phyloP scores from a whole-genome alignment of 2,888 invertebrate species.

The Thumatha senex region DNA sequence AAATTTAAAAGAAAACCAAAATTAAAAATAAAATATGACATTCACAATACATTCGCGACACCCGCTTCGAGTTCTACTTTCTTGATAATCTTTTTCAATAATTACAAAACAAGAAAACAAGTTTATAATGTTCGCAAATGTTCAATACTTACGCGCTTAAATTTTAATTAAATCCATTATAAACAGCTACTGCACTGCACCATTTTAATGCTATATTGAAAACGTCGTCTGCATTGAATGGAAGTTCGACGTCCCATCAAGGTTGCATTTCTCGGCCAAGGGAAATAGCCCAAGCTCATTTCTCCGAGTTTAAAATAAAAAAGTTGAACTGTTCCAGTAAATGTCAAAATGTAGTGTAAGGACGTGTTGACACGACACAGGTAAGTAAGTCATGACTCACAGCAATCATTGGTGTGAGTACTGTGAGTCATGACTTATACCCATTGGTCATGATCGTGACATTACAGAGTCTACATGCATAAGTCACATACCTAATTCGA shows the following conservation, averaged over 20 bases:
- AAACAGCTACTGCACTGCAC: too few species aligned
- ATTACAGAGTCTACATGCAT: too few species aligned
- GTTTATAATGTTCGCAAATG: neutral
- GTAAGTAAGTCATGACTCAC: neutral
- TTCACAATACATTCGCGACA: too few species aligned
- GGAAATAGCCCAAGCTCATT: slow-evolving; percentile 69
- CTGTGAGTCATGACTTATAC: neutral
- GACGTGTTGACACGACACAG: slow-evolving; percentile 1
- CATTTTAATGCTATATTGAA: slow-evolving; percentile 45
- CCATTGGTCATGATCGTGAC: too few species aligned
- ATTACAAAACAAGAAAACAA: neutral
- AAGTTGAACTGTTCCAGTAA: slow-evolving; percentile 38
- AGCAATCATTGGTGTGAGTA: neutral
- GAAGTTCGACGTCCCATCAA: slow-evolving; percentile 66
- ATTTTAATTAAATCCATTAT: slow-evolving; percentile 35
- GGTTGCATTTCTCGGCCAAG: slow-evolving; percentile 69
- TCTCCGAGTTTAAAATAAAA: slow-evolving; percentile 60
- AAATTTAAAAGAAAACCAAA: too few species aligned
- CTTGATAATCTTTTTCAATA: too few species aligned
- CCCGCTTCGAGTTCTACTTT: too few species aligned
- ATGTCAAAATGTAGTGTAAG: slow-evolving; percentile 40
- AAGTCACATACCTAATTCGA: too few species aligned
- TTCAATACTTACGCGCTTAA: slow-evolving; percentile 8
- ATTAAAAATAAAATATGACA: too few species aligned
- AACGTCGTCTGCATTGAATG: slow-evolving; percentile 48